Evolutionary conservation across 2,888 invertebrate species (phyloP), one percentile per base, ranked within the genome.

Genomic region (Acheta domesticus): DNA sequence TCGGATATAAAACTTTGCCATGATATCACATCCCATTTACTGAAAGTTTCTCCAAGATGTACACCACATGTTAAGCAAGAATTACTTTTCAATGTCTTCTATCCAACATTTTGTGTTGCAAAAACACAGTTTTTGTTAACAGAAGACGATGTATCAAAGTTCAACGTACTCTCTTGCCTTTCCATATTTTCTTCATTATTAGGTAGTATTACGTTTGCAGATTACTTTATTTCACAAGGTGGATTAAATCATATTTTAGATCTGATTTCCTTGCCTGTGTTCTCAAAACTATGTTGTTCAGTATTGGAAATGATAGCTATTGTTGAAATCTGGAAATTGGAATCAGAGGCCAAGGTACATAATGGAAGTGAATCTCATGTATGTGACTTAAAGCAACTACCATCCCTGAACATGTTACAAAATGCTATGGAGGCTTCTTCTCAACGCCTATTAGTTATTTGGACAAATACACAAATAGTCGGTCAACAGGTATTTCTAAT

Each of bases 221-320:
- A 91, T 82, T 89, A 89, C 82, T 92, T 92, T 81, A 89, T 89
- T 12, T 89, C 89, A 81, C 88, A 89, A 75, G 88, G 89, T 0
- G 91, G 91, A 0, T 85, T 91, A 62, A 87, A 89, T 74, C 89
- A 91, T 82, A 89, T 90, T 0, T 83, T 91, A 4, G 88, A 89
- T 81, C 83, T 92, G 79, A 87, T 91, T 1, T 86, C 88, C 0
- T 85, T 90, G 77, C 86, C 89, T 0, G 87, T 89, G 77, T 91
- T 92, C 82, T 89, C 90, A 0, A 89, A 89, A 81, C 89, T 89
- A 80, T 90, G 91, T 83, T 92, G 91, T 83, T 87, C 89, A 2
- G 88, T 92, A 75, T 85, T 92, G 21, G 91, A 92, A 84, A 89
- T 91, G 79, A 88, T 89, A 0, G 90, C 91, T 2, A 88, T 89